Evolutionary conservation across 2,888 invertebrate genomes (phyloP), one percentile per base, ranked within the genome.

Genomic region (Limnephilus lunatus): DNA sequence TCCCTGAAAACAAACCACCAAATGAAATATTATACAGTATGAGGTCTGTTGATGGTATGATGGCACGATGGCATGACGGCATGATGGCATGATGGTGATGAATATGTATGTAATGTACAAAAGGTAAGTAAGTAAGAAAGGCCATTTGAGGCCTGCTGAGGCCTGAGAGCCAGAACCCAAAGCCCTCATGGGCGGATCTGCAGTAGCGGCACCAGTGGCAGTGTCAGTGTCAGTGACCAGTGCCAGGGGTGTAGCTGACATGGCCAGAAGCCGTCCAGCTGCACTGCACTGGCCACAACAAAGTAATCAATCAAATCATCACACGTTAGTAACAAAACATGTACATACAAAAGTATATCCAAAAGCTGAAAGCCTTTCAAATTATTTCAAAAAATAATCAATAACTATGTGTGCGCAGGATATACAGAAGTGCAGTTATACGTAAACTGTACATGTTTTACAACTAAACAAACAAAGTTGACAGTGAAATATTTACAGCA

Each of bases 401-500:
- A 95, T 93, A 96, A 96, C 96, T 96, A 96, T 95, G 94, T 95
- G 96, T 96, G 96, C 96, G 95, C 94, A 93, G 93, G 96, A 96
- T 96, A 96, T 96, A 96, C 96, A 96, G 94, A 95, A 95, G 96
- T 96, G 96, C 96, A 90, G 93, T 95, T 94, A 96, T 96, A 96
- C 95, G 95, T 95, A 96, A 96, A 96, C 96, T 96, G 96, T 96
- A 96, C 96, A 96, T 96, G 96, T 96, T 96, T 96, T 96, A 96
- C 96, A 96, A 96, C 96, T 96, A 96, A 96, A 96, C 96, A 95
- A 95, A 95, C 95, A 95, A 93, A 95, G 94, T 95, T 95, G 95
- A 96, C 95, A 95, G 96, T 96, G 96, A 96, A 96, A 95, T 96
- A 96, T 96, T 96, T 96, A 96, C 96, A 96, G 96, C 95, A 96